Percentiles rank a stretch among this genome's conserved stretches.
Evolutionary conservation across 2,113 vertebrate species (phyloP).

Genomic region (Prietella phreatophila): DNA sequence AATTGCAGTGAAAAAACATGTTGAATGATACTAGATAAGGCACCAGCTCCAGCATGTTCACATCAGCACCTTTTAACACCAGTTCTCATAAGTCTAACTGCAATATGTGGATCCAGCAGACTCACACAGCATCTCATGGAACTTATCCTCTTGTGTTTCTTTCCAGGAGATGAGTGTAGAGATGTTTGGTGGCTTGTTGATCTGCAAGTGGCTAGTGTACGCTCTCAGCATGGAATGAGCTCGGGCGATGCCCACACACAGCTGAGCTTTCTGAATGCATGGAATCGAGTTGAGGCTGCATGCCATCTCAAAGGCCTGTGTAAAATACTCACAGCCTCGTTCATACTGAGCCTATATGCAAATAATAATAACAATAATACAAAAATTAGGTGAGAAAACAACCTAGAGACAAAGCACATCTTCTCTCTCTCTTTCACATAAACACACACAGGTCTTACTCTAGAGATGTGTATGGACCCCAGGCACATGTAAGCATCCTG

Average conservation of each 20-base stretch:
- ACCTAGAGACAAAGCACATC: background rate
- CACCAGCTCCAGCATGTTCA: background rate
- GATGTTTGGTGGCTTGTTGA: constrained; percentile 57
- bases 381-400: background rate
- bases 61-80: background rate
- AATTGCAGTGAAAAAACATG: background rate
- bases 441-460: constrained; percentile 50
- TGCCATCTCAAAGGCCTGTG: constrained; percentile 70
- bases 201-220: constrained; percentile 57
- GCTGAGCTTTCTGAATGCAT: constrained; percentile 69
- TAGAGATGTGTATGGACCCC: constrained; percentile 57
- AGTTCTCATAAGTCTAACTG: background rate
- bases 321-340: constrained; percentile 61
- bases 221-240: constrained; percentile 52
- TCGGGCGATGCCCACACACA: constrained; percentile 65
- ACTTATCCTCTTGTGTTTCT: constrained; percentile 65
- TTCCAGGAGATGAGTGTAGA: constrained; percentile 75
- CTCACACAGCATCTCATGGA: background rate
- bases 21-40: background rate
- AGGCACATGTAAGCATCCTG: constrained; percentile 57
- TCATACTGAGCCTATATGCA: constrained; percentile 25
- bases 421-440: background rate
- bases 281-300: constrained; percentile 51
- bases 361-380: constrained; percentile 21
- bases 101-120: background rate